A percentile compares a stretch with the other conserved stretches of the same genome.
phyloP scores from a whole-genome alignment of 2,797 vertebrate species.

The Rhincodon typus region DNA sequence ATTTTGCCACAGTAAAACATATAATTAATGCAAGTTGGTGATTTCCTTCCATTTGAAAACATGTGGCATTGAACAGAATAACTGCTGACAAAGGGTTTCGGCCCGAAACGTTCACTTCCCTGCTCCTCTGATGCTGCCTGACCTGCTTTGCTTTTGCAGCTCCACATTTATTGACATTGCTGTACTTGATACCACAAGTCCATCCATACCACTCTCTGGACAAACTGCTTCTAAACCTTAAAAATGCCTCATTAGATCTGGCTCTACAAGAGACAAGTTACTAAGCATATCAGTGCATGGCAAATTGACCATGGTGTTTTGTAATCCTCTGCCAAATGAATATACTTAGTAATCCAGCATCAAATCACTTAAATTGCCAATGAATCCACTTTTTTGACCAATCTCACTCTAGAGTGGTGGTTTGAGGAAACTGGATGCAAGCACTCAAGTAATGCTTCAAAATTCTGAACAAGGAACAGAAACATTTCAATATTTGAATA shows the following conservation, averaged over 20 bases:
- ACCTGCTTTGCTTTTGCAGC: too few relatives aligned
- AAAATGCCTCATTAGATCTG: background rate
- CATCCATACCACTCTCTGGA: background rate
- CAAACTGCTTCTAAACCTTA: background rate
- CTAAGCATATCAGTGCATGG: background rate
- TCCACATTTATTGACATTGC: too few relatives aligned
- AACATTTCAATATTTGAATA: background rate
- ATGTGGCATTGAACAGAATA: too few relatives aligned
- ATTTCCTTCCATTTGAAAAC: background rate
- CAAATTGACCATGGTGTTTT: background rate
- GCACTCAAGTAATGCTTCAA: background rate
- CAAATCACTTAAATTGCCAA: background rate
- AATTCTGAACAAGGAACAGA: background rate
- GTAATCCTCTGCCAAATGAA: background rate
- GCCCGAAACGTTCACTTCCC: too few relatives aligned
- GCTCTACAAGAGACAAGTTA: background rate
- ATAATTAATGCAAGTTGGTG: background rate
- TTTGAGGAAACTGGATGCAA: background rate
- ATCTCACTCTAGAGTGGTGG: background rate
- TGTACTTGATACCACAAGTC: background rate
- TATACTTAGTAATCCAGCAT: background rate
- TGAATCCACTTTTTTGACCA: background rate
- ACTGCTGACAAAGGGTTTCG: too few relatives aligned
- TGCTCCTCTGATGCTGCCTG: too few relatives aligned
- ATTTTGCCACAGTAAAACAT: background rate